phyloP scores from a whole-genome alignment of 2,888 invertebrate genomes.

The Apamea anceps region DNA sequence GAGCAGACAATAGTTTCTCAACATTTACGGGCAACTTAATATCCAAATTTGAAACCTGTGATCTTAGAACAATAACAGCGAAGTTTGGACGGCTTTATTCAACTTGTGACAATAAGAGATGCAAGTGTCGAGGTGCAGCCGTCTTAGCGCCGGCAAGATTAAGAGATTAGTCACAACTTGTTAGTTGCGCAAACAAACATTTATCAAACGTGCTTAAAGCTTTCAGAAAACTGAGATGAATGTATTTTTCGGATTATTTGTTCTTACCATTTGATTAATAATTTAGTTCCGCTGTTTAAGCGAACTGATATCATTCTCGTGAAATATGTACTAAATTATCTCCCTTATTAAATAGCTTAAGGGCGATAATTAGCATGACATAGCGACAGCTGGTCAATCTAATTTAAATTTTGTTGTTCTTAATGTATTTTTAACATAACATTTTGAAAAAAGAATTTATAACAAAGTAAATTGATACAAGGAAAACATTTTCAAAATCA shows the following conservation, averaged over 20 bases:
- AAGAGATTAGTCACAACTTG: slow-evolving; percentile 61
- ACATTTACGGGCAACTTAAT: slow-evolving; percentile 53
- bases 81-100: slow-evolving; percentile 61
- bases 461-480: slow-evolving; percentile 2
- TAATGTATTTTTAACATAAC: neutral
- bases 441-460: neutral
- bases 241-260: slow-evolving; percentile 33
- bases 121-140: slow-evolving; percentile 61
- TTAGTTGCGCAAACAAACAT: slow-evolving; percentile 64
- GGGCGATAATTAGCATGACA: neutral
- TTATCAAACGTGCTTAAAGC: slow-evolving; percentile 47
- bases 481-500: neutral
- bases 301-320: neutral
- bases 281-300: slow-evolving; percentile 18
- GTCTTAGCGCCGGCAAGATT: slow-evolving; percentile 57
- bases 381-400: neutral
- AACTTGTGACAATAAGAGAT: slow-evolving; percentile 62
- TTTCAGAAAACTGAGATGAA: slow-evolving; percentile 37
- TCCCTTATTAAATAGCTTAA: neutral
- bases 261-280: slow-evolving; percentile 10
- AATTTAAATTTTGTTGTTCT: neutral
- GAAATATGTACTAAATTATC: neutral
- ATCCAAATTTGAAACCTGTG: slow-evolving; percentile 60
- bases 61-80: slow-evolving; percentile 60
- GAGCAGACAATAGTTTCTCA: slow-evolving; percentile 39